These are phyloP conservation scores for Pasiphila rectangulata DNA, from an alignment of 2,888 invertebrate species.

Conservation along the genomic window DNA sequence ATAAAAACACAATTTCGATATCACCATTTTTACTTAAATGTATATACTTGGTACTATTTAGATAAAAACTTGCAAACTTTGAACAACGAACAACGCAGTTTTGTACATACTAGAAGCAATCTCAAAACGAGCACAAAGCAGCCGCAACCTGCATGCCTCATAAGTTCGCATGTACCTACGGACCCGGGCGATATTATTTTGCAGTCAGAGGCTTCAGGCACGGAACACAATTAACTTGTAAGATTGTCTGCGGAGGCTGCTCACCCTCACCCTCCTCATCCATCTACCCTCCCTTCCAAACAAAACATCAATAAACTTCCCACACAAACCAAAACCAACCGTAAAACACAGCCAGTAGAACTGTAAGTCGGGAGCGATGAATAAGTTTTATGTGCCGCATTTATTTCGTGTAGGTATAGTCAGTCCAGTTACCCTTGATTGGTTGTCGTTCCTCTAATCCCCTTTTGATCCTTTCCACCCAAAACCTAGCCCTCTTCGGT, in stretches of 20 bases:
- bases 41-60: no score
- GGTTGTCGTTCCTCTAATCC: constrained; percentile 86
- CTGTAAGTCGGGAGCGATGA: constrained; percentile 37
- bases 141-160: constrained; percentile 24
- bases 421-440: constrained; percentile 84
- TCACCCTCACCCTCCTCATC: constrained; percentile 73
- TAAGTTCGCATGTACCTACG: constrained; percentile 36
- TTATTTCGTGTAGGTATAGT: constrained; percentile 80
- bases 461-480: constrained; percentile 85
- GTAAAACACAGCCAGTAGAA: constrained; percentile 39
- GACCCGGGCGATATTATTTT: constrained; percentile 66
- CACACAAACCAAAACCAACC: constrained; percentile 41
- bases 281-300: constrained; percentile 77
- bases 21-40: no score
- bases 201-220: constrained; percentile 74
- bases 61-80: no score
- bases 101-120: constrained; percentile 6
- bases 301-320: constrained; percentile 79
- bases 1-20: no score
- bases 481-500: constrained; percentile 79
- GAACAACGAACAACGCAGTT: no score
- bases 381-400: constrained; percentile 78
- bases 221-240: constrained; percentile 82
- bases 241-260: constrained; percentile 81
- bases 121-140: constrained; percentile 12